A percentile compares a stretch with the other conserved stretches of the same genome.
phyloP scores from a whole-genome alignment of 2,888 invertebrate species.

The Epirrhoe alternata region DNA sequence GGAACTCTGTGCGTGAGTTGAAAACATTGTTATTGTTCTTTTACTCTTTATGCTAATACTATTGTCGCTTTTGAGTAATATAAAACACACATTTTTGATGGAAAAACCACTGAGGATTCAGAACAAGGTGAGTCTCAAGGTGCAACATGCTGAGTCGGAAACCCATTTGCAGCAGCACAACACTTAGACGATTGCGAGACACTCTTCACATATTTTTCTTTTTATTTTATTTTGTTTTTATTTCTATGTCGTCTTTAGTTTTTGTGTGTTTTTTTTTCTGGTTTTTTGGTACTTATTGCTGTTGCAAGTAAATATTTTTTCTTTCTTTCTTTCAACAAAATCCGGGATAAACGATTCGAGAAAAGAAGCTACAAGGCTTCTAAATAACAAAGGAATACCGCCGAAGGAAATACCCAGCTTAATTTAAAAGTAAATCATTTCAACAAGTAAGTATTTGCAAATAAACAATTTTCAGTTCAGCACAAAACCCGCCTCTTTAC shows the following conservation, averaged over 20 bases:
- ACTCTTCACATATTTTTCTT: no score
- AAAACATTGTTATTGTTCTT: conserved; percentile 65
- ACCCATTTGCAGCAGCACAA: no score
- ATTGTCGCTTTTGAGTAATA: conserved; percentile 53
- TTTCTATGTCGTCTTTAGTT: no score
- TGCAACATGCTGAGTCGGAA: no score
- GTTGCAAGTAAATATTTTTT: no score
- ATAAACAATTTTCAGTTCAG: conserved; percentile 54
- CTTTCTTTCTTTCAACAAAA: no score
- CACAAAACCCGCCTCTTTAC: conserved; percentile 57
- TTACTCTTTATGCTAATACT: conserved; percentile 70
- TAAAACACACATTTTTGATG: conserved; percentile 58
- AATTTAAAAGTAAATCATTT: conserved; percentile 25
- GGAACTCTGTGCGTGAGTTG: conserved; percentile 72
- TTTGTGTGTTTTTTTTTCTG: no score
- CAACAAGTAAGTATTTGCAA: conserved; percentile 37
- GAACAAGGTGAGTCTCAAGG: conserved; percentile 48
- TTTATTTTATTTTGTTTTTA: no score
- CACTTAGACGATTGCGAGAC: no score
- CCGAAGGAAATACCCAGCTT: conserved; percentile 23
- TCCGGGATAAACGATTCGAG: conserved; percentile 26
- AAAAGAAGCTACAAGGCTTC: conserved; percentile 8
- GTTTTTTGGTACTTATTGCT: no score
- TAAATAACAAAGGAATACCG: neutral
- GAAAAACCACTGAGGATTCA: conserved; percentile 57